Base-by-base conservation (phyloP, 2,113 vertebrate genomes). In the Zosterops hypoxanthus region DNA sequence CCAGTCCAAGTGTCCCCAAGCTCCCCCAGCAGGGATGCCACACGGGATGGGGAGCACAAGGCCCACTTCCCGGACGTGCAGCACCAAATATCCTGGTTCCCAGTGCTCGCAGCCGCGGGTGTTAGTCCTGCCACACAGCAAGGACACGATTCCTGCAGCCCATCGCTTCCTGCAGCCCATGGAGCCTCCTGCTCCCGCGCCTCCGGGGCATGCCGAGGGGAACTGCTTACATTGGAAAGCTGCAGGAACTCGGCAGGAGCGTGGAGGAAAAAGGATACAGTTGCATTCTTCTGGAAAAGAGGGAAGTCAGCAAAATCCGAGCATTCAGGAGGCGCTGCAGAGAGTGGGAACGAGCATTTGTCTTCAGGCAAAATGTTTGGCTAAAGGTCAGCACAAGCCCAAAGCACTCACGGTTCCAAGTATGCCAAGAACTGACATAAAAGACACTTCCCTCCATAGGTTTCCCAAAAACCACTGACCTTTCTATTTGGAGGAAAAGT, bases 401-500 rank as follows among this genome's bases (percentile, higher is more conserved):
- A 5, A 73, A 96, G 92, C 88, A 6, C 60, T 50, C 95, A 50
- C 42, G 20, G 55, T 26, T 59, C 66, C 59, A 16, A 31, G 66
- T 41, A 41, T 78, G 94, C 95, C 97, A 97, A 96, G 52, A 86
- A 90, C 36, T 52, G 90, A 87, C 95, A 93, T 70, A 89, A 96
- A 97, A 95, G 79, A 59, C 82, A 42, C 91, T 96, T 97, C 94
- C 86, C 84, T 95, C 82, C 71, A 63, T 29, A 93, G 39, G 34
- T 94, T 96, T 94, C 92, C 65, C 23, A 94, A 96, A 97, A 95
- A 71, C 83, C 89, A 82, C 22, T 16, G 80, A 50, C 49, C 64
- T 61, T 93, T 92, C 94, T 96, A 94, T 95, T 95, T 92, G 92
- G 95, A 97, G 90, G 53, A 83, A 5, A 85, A 93, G 91, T 91